These are phyloP conservation scores for Sakesphorus luctuosus DNA, from an alignment of 2,113 vertebrate genomes.

Conservation along the genomic window DNA sequence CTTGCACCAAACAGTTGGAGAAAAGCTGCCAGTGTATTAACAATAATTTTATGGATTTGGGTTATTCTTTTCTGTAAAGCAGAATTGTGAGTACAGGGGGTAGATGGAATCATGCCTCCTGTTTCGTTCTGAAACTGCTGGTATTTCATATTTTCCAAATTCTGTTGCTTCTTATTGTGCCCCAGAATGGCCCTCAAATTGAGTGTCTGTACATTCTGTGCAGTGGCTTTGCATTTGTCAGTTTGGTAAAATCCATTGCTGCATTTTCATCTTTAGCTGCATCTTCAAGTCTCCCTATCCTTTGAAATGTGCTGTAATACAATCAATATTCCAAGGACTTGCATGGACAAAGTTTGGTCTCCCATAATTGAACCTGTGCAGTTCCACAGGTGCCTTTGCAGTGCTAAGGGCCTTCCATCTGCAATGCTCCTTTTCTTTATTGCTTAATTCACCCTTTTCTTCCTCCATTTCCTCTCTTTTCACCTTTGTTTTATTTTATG, in stretches of 20 bases:
- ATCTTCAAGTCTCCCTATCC: background rate
- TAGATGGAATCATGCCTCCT: background rate
- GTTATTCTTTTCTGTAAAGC: background rate
- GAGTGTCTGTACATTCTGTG: background rate
- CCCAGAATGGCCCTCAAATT: background rate
- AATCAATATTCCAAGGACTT: background rate
- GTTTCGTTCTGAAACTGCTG: background rate
- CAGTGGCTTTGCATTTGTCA: background rate
- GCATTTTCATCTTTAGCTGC: background rate
- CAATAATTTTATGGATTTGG: background rate
- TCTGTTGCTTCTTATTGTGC: background rate
- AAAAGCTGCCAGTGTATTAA: background rate
- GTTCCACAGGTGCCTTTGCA: background rate
- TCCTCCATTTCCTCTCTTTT: background rate
- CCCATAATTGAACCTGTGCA: background rate
- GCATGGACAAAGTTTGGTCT: background rate
- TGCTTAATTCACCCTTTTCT: background rate
- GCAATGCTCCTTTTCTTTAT: background rate
- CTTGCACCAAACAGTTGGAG: background rate
- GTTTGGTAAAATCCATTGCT: background rate
- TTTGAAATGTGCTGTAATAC: background rate
- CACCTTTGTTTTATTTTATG: background rate
- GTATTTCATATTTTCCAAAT: background rate
- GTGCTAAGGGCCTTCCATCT: background rate
- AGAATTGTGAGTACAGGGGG: background rate